These are phyloP conservation scores for Epinephelus lanceolatus DNA, from an alignment of 2,113 vertebrate species.

Conservation along the genomic window DNA sequence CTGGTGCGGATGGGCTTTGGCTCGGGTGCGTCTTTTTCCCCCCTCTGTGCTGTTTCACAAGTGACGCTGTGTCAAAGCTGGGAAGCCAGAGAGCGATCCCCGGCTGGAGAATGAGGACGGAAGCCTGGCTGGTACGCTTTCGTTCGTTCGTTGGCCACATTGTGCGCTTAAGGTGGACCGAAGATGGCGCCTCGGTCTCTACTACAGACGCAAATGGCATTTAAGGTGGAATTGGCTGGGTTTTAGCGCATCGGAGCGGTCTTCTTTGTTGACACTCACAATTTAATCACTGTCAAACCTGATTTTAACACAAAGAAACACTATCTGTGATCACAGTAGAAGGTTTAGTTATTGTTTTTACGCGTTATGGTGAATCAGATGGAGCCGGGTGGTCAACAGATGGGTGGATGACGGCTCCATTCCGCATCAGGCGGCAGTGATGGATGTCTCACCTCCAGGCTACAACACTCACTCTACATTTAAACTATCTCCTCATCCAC, in stretches of 20 bases:
- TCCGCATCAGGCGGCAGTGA: slow-evolving; percentile 54
- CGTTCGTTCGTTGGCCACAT: slow-evolving; percentile 78
- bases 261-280: slow-evolving; percentile 72
- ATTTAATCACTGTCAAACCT: neutral
- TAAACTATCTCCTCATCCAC: neutral
- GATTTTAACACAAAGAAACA: slow-evolving; percentile 20
- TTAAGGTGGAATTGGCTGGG: slow-evolving; percentile 82
- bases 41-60: slow-evolving; percentile 82
- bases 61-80: slow-evolving; percentile 82
- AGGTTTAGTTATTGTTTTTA: too few species aligned
- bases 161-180: slow-evolving; percentile 87
- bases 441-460: slow-evolving; percentile 44
- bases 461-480: neutral
- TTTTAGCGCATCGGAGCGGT: slow-evolving; percentile 36
- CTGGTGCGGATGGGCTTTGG: slow-evolving; percentile 78
- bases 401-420: slow-evolving; percentile 46
- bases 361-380: neutral
- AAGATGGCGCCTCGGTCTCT: slow-evolving; percentile 67
- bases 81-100: slow-evolving; percentile 81
- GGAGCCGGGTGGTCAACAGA: slow-evolving; percentile 55
- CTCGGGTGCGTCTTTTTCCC: slow-evolving; percentile 73
- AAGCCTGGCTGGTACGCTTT: slow-evolving; percentile 81
- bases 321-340: too few species aligned
- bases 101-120: slow-evolving; percentile 83
- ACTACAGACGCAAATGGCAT: slow-evolving; percentile 56